Evolutionary conservation across 2,888 invertebrate genomes (phyloP).

Genomic region (Limenitis camilla): DNA sequence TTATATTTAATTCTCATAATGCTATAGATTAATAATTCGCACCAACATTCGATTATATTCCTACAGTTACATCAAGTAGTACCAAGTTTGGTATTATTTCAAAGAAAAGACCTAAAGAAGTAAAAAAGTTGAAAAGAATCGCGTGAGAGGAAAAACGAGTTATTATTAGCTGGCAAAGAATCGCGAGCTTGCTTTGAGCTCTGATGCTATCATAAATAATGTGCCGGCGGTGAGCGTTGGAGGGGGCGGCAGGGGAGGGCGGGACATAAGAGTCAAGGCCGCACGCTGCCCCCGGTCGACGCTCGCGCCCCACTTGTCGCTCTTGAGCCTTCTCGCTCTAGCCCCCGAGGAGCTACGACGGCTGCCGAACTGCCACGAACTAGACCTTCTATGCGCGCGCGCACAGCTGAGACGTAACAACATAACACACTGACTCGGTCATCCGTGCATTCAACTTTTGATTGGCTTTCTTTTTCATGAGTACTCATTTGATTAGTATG

Average conservation of each 20-base stretch:
- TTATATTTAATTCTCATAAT: too few species aligned
- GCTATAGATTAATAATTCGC: too few species aligned
- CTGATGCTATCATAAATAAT: conserved; percentile 74
- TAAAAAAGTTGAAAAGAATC: conserved; percentile 51
- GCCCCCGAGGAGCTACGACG: conserved; percentile 48
- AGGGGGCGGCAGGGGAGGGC: conserved; percentile 35
- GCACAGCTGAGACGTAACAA: conserved; percentile 74
- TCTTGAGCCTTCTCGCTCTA: conserved; percentile 52
- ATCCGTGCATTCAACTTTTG: conserved; percentile 75
- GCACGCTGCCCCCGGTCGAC: conserved; percentile 86
- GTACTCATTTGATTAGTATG: conserved; percentile 45
- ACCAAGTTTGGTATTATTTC: conserved; percentile 31
- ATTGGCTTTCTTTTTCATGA: conserved; percentile 71
- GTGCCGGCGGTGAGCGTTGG: conserved; percentile 60
- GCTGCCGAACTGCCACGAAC: conserved; percentile 58
- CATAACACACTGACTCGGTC: conserved; percentile 75
- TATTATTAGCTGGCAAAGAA: conserved; percentile 70
- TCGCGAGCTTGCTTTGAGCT: conserved; percentile 66
- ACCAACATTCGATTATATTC: too few species aligned
- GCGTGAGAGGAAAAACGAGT: conserved; percentile 73
- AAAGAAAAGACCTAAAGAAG: conserved; percentile 39
- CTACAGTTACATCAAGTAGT: conserved; percentile 1
- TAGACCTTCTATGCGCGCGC: conserved; percentile 72
- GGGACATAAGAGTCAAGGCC: conserved; percentile 79
- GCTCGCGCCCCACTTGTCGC: conserved; percentile 77